Conservation (phyloP, 2,888 invertebrate species). For the Phragmatobia fuliginosa region DNA sequence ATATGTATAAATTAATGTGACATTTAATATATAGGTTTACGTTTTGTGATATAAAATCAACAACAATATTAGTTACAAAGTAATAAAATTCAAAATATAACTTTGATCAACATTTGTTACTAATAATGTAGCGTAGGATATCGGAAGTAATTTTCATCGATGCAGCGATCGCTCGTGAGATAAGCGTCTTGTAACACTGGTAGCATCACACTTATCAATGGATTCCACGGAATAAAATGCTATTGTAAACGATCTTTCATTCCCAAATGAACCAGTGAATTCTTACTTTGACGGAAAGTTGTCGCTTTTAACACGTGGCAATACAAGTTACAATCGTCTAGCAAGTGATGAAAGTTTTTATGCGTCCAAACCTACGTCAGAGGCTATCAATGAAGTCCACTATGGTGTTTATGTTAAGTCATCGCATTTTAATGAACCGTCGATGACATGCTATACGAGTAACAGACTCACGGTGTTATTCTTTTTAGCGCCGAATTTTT, state of each 20-base stretch:
- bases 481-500: constrained; percentile 85
- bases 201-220: constrained; percentile 85
- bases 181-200: constrained; percentile 82
- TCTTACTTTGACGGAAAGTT: constrained; percentile 49
- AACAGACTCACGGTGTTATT: constrained; percentile 84
- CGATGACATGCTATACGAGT: constrained; percentile 86
- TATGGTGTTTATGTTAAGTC: constrained; percentile 85
- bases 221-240: constrained; percentile 84
- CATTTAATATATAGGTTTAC: not conserved
- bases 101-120: constrained; percentile 5
- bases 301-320: constrained; percentile 54
- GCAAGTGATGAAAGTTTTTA: constrained; percentile 68
- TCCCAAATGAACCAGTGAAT: constrained; percentile 73
- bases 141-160: constrained; percentile 67
- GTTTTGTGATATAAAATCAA: not conserved
- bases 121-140: constrained; percentile 22
- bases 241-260: constrained; percentile 81
- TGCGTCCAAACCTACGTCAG: constrained; percentile 78
- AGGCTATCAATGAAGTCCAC: constrained; percentile 86
- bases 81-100: not conserved
- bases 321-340: constrained; percentile 62
- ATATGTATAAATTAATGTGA: too few relatives aligned
- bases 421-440: constrained; percentile 86
- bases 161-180: constrained; percentile 77
- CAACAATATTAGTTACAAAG: not conserved